A percentile compares a stretch with the other conserved stretches of the same genome.
phyloP scores from a whole-genome alignment of 1,140 invertebrate species.

The Trachymyrmex septentrionalis region DNA sequence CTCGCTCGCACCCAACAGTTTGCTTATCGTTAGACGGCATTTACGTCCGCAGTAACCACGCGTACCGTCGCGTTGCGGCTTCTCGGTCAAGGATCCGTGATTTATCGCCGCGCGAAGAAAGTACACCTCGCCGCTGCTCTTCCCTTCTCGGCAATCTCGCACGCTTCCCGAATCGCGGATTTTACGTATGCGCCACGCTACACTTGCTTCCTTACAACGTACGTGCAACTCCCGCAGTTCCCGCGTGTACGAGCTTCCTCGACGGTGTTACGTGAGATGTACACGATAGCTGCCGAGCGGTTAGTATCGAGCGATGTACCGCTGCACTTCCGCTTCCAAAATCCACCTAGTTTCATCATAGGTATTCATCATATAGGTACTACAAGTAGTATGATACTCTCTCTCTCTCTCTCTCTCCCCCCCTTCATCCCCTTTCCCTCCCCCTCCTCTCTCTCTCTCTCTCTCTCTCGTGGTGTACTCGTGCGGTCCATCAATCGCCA shows the following conservation, averaged over 20 bases:
- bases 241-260: neutral
- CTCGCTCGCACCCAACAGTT: constrained; percentile 24
- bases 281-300: neutral
- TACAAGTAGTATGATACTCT: no score
- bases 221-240: neutral
- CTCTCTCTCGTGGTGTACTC: neutral
- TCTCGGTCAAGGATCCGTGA: constrained; percentile 60
- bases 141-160: neutral
- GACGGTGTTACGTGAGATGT: constrained; percentile 8
- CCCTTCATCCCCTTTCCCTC: no score
- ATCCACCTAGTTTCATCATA: neutral
- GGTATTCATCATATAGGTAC: neutral
- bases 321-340: constrained; percentile 20
- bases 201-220: constrained; percentile 4
- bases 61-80: constrained; percentile 5
- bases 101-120: constrained; percentile 49
- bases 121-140: neutral
- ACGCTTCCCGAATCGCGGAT: constrained; percentile 12
- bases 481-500: neutral
- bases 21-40: constrained; percentile 35
- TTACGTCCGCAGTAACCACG: neutral
- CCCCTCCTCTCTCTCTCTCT: no score
- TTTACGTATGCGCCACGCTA: constrained; percentile 19
- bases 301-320: neutral
- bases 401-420: no score